Base-by-base conservation (phyloP, 2,888 invertebrate species). In the Nomada goodeniana region DNA sequence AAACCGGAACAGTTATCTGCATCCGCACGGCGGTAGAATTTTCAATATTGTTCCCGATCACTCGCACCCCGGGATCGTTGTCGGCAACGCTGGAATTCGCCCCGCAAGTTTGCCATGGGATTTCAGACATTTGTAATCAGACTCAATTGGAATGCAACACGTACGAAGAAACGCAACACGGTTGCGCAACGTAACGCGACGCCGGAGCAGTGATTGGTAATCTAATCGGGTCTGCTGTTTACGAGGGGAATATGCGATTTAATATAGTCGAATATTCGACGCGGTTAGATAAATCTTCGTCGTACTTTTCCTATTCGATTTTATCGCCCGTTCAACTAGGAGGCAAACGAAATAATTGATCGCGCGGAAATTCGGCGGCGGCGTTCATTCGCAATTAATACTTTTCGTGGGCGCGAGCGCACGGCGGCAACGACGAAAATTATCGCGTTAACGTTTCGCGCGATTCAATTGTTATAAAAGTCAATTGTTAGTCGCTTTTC, bases 201-300 rank as follows among this genome's bases (percentile, higher is more conserved):
- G 44, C n/a, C 57, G 26, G 13, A 10, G 15, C 9, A 15, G 10
- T 60, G 70, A 70, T 60, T 60, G 59, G 47, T 60, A 60, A 50
- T 60, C 47, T 70, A 70, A 70, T 70, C 59, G 59, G 11, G 15
- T 20, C 26, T 29, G 47, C 59, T 70, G 59, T 70, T 70, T 60
- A 60, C 59, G 59, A 50, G 47, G 4, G 13, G 59, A 70, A 50
- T 60, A 59, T 11, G 59, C 70, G 59, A 59, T 47, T 44, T 70
- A 50, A 70, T 29, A 47, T 29, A n/a, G 59, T 15, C 47, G 59
- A 59, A 70, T 47, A 59, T 59, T 69, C 29, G 26, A 57, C 4
- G 7, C 69, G 18, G 18, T 23, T 18, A 23, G 69, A 59, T 69
- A 59, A 69, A 69, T 69, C 18, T 26, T 7, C 36, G 5, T 36